Conservation (phyloP, 2,113 vertebrate genomes). For the Carassius carassius region DNA sequence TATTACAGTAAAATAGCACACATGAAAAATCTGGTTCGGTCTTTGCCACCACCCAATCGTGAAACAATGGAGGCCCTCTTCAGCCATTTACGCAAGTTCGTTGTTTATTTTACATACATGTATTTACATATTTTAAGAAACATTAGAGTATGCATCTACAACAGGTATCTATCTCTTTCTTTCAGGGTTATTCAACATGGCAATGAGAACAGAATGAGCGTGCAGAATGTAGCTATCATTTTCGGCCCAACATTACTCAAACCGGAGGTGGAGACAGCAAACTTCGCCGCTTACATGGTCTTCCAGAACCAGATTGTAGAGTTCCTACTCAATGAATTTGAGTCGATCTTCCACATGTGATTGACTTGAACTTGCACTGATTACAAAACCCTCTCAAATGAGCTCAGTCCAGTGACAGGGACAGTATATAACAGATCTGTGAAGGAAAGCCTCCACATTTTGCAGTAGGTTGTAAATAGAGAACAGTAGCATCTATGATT, state of each 20-base stretch:
- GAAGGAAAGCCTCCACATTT: background rate
- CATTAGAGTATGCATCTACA: background rate
- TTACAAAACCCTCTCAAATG: background rate
- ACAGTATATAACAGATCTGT: background rate
- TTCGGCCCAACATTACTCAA: slow-evolving; percentile 93
- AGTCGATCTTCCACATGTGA: slow-evolving; percentile 77
- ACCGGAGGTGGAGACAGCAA: slow-evolving; percentile 81
- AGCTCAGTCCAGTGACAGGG: background rate
- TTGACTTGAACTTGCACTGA: background rate
- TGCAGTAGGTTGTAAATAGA: background rate
- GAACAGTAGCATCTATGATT: background rate
- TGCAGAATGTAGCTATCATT: slow-evolving; percentile 91
- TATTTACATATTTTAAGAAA: background rate
- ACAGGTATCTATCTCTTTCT: background rate
- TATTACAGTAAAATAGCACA: slow-evolving; percentile 66
- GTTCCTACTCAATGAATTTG: slow-evolving; percentile 84
- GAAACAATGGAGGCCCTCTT: slow-evolving; percentile 88
- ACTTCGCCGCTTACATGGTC: slow-evolving; percentile 91
- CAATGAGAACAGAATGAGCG: slow-evolving; percentile 90
- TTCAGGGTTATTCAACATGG: slow-evolving; percentile 81
- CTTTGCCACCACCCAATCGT: slow-evolving; percentile 81
- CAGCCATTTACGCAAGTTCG: slow-evolving; percentile 88
- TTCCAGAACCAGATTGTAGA: slow-evolving; percentile 98
- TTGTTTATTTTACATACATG: background rate
- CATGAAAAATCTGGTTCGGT: slow-evolving; percentile 79